Evolutionary conservation across 2,888 invertebrate genomes (phyloP).

Genomic region (Eulithis testata): DNA sequence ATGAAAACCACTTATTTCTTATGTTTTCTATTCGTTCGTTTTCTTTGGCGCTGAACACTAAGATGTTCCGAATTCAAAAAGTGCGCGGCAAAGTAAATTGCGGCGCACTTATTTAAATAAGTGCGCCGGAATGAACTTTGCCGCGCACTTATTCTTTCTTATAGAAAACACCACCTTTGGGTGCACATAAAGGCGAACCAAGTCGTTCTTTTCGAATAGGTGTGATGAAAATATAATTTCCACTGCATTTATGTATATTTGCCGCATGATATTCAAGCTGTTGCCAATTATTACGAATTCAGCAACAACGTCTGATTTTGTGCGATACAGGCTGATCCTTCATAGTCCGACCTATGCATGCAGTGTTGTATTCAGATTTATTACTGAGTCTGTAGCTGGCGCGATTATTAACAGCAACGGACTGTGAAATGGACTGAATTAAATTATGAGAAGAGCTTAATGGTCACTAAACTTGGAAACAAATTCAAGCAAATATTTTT

Average conservation of each 20-base stretch:
- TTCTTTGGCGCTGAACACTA: too few relatives aligned
- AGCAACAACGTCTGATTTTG: slow-evolving; percentile 31
- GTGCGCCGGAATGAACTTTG: too few relatives aligned
- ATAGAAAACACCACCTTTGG: too few relatives aligned
- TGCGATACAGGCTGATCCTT: slow-evolving; percentile 30
- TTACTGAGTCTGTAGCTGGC: slow-evolving; percentile 35
- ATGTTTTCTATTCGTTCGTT: too few relatives aligned
- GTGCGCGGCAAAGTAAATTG: too few relatives aligned
- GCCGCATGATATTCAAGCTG: slow-evolving; percentile 29
- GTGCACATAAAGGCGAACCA: too few relatives aligned
- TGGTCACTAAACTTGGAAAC: background rate
- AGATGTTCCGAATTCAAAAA: too few relatives aligned
- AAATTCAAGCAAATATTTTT: background rate
- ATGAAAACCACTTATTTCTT: too few relatives aligned
- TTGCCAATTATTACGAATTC: slow-evolving; percentile 38
- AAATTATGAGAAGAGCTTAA: background rate
- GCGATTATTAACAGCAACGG: slow-evolving; percentile 32
- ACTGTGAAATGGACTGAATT: slow-evolving; percentile 9
- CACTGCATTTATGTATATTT: slow-evolving; percentile 3
- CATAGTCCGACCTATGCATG: slow-evolving; percentile 31
- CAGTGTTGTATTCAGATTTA: slow-evolving; percentile 33
- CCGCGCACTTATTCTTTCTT: too few relatives aligned
- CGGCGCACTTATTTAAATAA: too few relatives aligned
- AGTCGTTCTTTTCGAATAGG: too few relatives aligned
- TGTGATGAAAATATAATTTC: slow-evolving; percentile 1